phyloP scores from a whole-genome alignment of 2,113 vertebrate species.

The Lucifuga dentata region DNA sequence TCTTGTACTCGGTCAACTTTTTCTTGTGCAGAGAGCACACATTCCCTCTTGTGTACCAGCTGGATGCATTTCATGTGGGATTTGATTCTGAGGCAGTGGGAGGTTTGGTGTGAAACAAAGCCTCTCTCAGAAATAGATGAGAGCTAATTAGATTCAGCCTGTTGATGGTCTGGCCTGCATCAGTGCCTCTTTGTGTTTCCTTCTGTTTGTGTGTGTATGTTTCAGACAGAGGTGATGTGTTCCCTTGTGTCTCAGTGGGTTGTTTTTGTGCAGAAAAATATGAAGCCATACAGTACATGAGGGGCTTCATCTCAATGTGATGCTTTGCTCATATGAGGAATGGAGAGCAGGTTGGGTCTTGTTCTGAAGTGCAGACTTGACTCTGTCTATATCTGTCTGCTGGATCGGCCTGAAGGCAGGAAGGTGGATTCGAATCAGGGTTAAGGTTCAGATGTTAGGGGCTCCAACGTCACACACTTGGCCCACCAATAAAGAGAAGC shows the following conservation, averaged over 20 bases:
- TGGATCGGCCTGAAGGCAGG: conserved; percentile 38
- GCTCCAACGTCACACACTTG: conserved; percentile 55
- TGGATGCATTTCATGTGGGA: conserved; percentile 29
- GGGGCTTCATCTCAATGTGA: conserved; percentile 23
- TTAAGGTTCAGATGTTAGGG: conserved; percentile 69
- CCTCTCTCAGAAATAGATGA: conserved; percentile 64
- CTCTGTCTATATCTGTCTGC: conserved; percentile 41
- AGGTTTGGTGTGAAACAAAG: conserved; percentile 68
- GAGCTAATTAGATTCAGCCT: conserved; percentile 72
- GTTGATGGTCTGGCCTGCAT: conserved; percentile 59
- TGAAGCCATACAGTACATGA: conserved; percentile 1
- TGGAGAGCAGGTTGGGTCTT: conserved; percentile 59
- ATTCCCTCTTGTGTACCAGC: conserved; percentile 4
- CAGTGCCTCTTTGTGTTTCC: conserved; percentile 53
- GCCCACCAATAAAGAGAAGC: conserved; percentile 49
- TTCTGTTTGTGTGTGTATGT: conserved; percentile 30
- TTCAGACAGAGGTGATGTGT: conserved; percentile 5
- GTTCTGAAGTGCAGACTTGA: conserved; percentile 61
- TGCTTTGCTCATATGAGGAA: conserved; percentile 20
- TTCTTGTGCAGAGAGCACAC: neutral
- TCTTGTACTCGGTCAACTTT: neutral
- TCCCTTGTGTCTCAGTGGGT: conserved; percentile 21
- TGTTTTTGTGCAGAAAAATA: conserved; percentile 42
- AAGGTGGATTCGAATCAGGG: conserved; percentile 35
- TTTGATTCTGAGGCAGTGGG: conserved; percentile 35